Evolutionary conservation across 2,888 invertebrate genomes (phyloP).

Genomic region (Rhagium mordax): DNA sequence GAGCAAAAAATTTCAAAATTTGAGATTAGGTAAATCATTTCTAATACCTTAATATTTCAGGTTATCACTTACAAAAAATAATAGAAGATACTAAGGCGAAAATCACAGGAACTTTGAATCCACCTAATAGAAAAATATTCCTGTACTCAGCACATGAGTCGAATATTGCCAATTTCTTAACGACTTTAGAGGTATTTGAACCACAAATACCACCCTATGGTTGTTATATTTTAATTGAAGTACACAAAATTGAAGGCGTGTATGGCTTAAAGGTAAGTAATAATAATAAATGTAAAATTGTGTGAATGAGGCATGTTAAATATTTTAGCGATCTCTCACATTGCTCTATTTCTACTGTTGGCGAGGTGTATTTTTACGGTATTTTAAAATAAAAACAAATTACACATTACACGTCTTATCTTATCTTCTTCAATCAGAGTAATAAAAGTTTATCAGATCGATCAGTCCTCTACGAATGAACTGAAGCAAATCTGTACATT

Average conservation of each 20-base stretch:
- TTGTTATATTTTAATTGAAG: conserved; percentile 63
- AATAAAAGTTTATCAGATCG: no score
- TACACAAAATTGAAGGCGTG: conserved; percentile 56
- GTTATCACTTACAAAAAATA: conserved; percentile 55
- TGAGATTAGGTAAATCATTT: neutral
- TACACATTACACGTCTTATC: no score
- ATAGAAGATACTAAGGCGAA: conserved; percentile 52
- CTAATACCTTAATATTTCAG: conserved; percentile 62
- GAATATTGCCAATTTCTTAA: conserved; percentile 53
- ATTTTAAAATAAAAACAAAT: no score
- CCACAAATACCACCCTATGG: conserved; percentile 67
- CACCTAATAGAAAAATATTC: conserved; percentile 46
- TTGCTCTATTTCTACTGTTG: no score
- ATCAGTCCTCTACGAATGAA: no score
- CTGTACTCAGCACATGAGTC: conserved; percentile 57
- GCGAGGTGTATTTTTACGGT: no score
- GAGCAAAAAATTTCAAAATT: no score
- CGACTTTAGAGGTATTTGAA: conserved; percentile 52
- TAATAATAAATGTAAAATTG: no score
- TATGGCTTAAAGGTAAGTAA: conserved; percentile 56
- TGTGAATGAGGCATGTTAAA: neutral
- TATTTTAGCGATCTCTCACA: no score
- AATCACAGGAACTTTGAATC: conserved; percentile 36
- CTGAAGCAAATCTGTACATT: no score
- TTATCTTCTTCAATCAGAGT: no score